Base-by-base conservation (phyloP, 2,113 vertebrate species). In the Perognathus longimembris region DNA sequence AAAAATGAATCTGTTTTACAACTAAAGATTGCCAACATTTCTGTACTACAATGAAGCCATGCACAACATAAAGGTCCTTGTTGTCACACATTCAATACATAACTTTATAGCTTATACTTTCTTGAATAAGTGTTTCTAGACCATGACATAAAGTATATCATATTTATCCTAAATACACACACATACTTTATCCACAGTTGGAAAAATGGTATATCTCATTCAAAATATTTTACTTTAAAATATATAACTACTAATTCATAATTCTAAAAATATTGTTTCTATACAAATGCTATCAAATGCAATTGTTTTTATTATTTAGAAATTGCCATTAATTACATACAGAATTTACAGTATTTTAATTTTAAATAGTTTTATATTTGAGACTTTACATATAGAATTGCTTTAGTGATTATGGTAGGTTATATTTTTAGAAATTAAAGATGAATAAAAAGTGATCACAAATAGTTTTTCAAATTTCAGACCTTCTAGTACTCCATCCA, bases 31-130 rank as follows among this genome's bases (percentile, higher is more conserved):
- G 73, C 50, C 92, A 80, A 54, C 7, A 86, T 94, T 93, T 91
- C 61, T 91, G 89, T 89, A 92, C 17, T 92, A 57, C 61, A 93
- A 32, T 79, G 26, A 97, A 40, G 82, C 82, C 81, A 90, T 92
- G 67, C 86, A 59, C 2, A 96, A 92, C 83, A 92, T 69, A 95
- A 78, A 96, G 83, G 67, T 50, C 34, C 4, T 92, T 1, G 64
- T 32, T 66, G 42, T 86, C n/a, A 66, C 1, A 70, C 2, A 6
- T 79, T 79, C 3, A 92, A 83, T 57, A 63, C 73, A 94, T 7
- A 94, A 79, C 64, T 93, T 95, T 74, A 87, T 10, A 96, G 21
- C 9, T 54, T 94, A 5, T 63, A 88, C 94, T 42, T 59, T 85
- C 32, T 40, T 82, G 32, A 89, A 96, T 89, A 64, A 64, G 4